Percentiles rank a stretch among this genome's conserved stretches.
These are phyloP conservation scores for Mnemiopsis leidyi DNA, from an alignment of 37 sponge, comb jelly and placozoan genomes.

Conservation along the genomic window DNA sequence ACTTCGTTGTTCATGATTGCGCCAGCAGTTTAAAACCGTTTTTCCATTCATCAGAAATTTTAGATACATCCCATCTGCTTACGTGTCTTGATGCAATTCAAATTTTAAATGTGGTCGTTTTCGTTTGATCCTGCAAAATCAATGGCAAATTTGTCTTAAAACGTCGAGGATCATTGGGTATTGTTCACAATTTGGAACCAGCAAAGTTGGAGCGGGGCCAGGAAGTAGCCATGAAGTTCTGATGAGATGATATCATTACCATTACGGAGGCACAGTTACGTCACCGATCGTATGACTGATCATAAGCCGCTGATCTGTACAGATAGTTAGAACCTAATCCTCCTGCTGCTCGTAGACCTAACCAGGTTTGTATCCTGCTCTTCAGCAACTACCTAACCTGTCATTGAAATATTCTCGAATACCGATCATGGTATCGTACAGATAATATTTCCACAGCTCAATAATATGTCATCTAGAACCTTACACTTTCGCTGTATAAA, in stretches of 20 bases:
- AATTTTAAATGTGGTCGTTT: background rate
- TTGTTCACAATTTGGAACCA: background rate
- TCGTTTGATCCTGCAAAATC: background rate
- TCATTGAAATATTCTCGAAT: background rate
- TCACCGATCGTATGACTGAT: no score
- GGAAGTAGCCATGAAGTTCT: background rate
- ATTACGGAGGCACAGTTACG: no score
- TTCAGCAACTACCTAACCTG: no score
- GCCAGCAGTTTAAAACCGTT: no score
- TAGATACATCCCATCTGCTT: background rate
- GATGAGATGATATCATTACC: no score
- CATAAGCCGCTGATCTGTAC: no score
- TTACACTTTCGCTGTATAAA: background rate
- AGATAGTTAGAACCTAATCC: no score
- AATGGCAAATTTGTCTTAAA: background rate
- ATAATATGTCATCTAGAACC: background rate
- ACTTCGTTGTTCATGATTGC: no score
- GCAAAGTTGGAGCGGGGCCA: background rate
- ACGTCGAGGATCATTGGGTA: background rate
- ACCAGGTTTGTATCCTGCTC: no score
- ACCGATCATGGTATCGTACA: background rate
- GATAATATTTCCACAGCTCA: background rate
- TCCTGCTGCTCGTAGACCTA: no score
- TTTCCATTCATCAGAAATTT: no score
- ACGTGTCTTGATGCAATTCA: background rate